These are phyloP conservation scores for Rhagoletis zephyria DNA, from an alignment of 1,140 invertebrate genomes.

Conservation along the genomic window DNA sequence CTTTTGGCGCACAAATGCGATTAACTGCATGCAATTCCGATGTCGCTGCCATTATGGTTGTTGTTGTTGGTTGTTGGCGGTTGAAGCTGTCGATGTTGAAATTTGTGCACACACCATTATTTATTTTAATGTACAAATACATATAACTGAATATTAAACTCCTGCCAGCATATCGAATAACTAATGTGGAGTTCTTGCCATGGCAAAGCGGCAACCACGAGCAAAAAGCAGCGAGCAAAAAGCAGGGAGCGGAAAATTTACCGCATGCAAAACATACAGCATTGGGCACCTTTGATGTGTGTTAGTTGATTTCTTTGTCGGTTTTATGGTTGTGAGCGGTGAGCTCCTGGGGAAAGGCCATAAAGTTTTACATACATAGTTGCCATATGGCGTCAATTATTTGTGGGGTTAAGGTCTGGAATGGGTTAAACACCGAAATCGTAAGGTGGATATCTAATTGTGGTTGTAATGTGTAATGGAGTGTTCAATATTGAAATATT, in stretches of 20 bases:
- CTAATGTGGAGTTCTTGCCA: neutral
- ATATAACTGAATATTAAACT: neutral
- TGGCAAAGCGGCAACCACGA: neutral
- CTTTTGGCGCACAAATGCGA: constrained; percentile 23
- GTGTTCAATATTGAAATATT: too few species aligned
- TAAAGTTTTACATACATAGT: neutral
- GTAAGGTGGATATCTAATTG: neutral
- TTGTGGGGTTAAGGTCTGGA: neutral
- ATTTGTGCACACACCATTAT: constrained; percentile 42
- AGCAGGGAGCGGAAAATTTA: neutral
- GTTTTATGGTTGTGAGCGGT: neutral
- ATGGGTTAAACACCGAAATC: neutral
- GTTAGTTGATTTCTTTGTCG: neutral
- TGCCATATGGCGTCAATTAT: neutral
- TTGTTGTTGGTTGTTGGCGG: neutral
- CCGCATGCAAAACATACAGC: neutral
- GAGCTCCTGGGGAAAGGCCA: neutral
- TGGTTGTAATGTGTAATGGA: too few species aligned
- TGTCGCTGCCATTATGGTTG: neutral
- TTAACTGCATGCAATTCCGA: constrained; percentile 36
- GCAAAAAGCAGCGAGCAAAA: neutral
- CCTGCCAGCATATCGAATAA: neutral
- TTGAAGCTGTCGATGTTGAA: constrained; percentile 32
- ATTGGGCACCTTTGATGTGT: neutral
- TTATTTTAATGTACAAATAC: constrained; percentile 16